Base-by-base conservation (phyloP, 92 coral and sea anemone species). In the Ricordea florida region DNA sequence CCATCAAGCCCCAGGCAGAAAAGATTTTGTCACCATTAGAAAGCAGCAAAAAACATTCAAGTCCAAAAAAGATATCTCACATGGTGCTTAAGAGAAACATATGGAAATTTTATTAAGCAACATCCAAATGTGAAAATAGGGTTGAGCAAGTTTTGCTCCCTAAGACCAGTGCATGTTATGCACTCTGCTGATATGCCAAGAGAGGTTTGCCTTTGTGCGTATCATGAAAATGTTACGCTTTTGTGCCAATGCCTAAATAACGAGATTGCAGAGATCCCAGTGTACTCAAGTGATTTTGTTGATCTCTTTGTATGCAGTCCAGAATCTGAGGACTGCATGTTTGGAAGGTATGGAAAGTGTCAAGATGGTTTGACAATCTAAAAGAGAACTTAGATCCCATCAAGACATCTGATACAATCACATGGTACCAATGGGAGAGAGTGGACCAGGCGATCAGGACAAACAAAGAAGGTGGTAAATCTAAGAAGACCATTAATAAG, bases 101-200 rank as follows among this genome's bases (percentile, higher is more conserved):
- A n/a, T n/a, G n/a, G n/a, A n/a, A n/a, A n/a, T n/a, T n/a, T n/a
- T n/a, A n/a, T n/a, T n/a, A 75, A 81, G 15, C 72, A 87, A 13
- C 32, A 82, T 53, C 88, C 88, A 6, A 58, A 21, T 5, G 55
- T 70, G 1, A 61, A 74, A 60, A 79, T 84, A 15, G 50, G 72
- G 32, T 48, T 66, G 3, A 84, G 69, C 38, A 78, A 72, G 40
- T 87, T 87, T 64, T 68, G 89, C 46, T 45, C 84, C 42, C 55
- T 87, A 18, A 51, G 59, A 10, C 92, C 89, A 1, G 35, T 33
- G 4, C 42, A 82, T 71, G 89, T 83, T 37, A 23, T 77, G 78
- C 79, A 74, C 5, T 74, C 62, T 3, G 11, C 67, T 15, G 48
- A 35, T 0, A 57, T 67, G 61, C 84, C 79, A 34, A 32, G 44